phyloP scores from a whole-genome alignment of 2,797 vertebrate species.

The Buceros bicornis region DNA sequence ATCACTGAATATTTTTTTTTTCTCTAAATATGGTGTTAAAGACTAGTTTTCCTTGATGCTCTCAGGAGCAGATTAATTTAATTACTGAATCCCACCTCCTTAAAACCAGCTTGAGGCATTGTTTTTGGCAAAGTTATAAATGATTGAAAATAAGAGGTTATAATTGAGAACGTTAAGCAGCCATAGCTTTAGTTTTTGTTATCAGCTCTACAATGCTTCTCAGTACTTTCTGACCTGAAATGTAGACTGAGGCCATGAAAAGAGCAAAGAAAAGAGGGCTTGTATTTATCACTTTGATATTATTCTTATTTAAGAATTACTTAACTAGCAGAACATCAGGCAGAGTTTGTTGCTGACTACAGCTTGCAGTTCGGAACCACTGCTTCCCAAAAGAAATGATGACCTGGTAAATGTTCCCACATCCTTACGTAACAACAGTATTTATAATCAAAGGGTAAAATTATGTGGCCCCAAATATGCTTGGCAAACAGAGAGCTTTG shows the following conservation, averaged over 20 bases:
- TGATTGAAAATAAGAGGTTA: conserved; percentile 32
- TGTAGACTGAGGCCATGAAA: conserved; percentile 35
- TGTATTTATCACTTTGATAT: conserved; percentile 44
- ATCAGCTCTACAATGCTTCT: conserved; percentile 34
- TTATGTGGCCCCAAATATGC: neutral
- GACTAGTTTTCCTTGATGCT: conserved; percentile 44
- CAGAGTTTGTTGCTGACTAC: conserved; percentile 30
- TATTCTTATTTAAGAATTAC: conserved; percentile 33
- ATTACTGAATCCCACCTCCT: conserved; percentile 49
- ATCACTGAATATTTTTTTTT: neutral
- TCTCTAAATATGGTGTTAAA: neutral
- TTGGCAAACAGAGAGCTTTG: neutral
- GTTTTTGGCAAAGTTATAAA: conserved; percentile 57
- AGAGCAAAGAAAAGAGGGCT: neutral
- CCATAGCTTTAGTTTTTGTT: conserved; percentile 31
- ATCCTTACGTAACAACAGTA: neutral
- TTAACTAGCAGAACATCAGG: conserved; percentile 30
- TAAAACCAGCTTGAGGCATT: conserved; percentile 51
- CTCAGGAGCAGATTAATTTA: conserved; percentile 52
- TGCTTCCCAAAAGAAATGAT: conserved; percentile 20
- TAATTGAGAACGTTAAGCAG: conserved; percentile 30
- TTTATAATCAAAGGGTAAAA: conserved; percentile 19
- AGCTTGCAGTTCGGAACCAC: neutral
- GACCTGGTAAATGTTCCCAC: neutral
- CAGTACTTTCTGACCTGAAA: conserved; percentile 31